Conservation (phyloP, 2,113 vertebrate species). For the Falcunculus frontatus region DNA sequence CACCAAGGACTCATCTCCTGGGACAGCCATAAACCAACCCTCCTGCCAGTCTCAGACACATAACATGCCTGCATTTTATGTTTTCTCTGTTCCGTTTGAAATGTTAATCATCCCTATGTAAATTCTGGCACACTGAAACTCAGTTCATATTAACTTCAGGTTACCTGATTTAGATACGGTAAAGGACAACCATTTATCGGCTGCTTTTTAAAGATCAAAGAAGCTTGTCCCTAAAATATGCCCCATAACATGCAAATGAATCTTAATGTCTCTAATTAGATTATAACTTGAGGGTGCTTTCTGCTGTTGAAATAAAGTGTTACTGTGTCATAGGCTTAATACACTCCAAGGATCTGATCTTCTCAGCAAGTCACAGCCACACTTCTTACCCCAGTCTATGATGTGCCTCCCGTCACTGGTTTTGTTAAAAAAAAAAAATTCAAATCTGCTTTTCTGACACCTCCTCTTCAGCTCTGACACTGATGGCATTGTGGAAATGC, state of each 20-base stretch:
- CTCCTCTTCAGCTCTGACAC: background rate
- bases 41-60: slow-evolving; percentile 20
- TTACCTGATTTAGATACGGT: slow-evolving; percentile 39
- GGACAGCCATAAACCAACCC: background rate
- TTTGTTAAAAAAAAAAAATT: background rate
- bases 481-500: background rate
- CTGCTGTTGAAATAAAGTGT: background rate
- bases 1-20: background rate
- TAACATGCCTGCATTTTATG: slow-evolving; percentile 16
- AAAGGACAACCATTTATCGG: background rate
- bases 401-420: background rate
- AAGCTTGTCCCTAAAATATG: slow-evolving; percentile 20
- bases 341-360: background rate
- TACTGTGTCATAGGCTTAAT: background rate
- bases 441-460: background rate
- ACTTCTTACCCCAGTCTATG: background rate
- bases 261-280: slow-evolving; percentile 43
- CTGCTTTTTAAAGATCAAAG: slow-evolving; percentile 57
- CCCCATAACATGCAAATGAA: slow-evolving; percentile 27
- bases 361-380: background rate
- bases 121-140: slow-evolving; percentile 40
- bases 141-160: slow-evolving; percentile 11
- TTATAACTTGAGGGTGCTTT: slow-evolving; percentile 30
- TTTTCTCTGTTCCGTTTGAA: slow-evolving; percentile 40
- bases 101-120: slow-evolving; percentile 48